Evolutionary conservation across 2,113 vertebrate genomes (phyloP).

Genomic region (Eulacestoma nigropectus): DNA sequence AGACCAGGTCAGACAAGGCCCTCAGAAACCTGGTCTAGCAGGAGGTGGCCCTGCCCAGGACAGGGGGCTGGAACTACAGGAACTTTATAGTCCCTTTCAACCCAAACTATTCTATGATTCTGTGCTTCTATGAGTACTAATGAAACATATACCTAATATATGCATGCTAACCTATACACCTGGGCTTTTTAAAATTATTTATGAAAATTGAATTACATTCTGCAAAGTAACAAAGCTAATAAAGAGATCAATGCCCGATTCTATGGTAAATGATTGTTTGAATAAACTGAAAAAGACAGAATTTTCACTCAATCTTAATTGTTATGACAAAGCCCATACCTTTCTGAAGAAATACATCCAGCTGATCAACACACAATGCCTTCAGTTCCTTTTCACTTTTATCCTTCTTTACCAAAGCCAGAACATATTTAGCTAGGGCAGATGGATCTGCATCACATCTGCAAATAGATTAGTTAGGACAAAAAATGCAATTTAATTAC

Average conservation of each 20-base stretch:
- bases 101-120: not conserved
- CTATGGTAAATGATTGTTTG: not conserved
- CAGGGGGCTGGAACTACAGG: not conserved
- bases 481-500: not conserved
- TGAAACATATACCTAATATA: not conserved
- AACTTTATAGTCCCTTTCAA: not conserved
- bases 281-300: not conserved
- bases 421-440: slow-evolving; percentile 96
- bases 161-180: not conserved
- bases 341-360: slow-evolving; percentile 99
- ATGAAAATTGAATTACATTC: not conserved
- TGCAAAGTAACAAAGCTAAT: not conserved
- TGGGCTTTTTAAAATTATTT: not conserved
- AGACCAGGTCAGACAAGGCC: not conserved
- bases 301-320: not conserved
- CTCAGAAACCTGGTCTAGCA: not conserved
- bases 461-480: not conserved
- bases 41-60: not conserved
- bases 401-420: slow-evolving; percentile 98
- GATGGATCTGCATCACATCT: slow-evolving; percentile 99
- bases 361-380: slow-evolving; percentile 95
- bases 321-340: slow-evolving; percentile 70
- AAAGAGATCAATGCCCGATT: not conserved
- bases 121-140: not conserved
- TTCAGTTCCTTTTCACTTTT: slow-evolving; percentile 96